Evolutionary conservation across 2,797 vertebrate genomes (phyloP).

Genomic region (Anguilla marmorata): DNA sequence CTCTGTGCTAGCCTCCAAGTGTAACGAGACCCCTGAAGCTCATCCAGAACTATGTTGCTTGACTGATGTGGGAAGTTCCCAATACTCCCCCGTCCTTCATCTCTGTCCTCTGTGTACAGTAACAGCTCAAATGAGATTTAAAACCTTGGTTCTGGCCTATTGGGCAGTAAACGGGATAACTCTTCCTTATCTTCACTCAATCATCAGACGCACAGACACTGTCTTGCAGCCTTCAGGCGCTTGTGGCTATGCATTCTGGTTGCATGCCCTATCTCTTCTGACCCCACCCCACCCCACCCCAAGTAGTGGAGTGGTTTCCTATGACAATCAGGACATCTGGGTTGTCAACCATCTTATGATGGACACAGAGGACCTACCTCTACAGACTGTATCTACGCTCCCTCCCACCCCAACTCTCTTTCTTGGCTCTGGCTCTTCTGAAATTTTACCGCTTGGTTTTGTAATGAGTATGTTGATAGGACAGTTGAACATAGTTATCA

Average conservation of each 20-base stretch:
- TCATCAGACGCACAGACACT: too few species aligned
- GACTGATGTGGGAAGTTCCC: not conserved
- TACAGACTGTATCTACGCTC: not conserved
- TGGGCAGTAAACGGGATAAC: not conserved
- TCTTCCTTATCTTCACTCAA: not conserved
- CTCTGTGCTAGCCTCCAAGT: not conserved
- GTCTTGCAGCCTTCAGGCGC: too few species aligned
- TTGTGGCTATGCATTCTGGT: too few species aligned
- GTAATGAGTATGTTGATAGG: not conserved
- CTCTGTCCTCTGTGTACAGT: not conserved
- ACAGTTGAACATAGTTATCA: not conserved
- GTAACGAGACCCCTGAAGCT: not conserved
- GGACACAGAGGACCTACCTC: not conserved
- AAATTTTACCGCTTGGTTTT: not conserved
- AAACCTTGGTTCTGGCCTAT: not conserved
- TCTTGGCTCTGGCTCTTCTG: not conserved
- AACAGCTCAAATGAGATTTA: not conserved
- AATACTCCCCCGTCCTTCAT: not conserved
- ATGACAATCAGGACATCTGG: not conserved
- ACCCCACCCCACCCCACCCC: too few species aligned
- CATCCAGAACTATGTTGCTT: not conserved
- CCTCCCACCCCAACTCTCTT: not conserved
- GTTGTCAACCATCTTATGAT: not conserved
- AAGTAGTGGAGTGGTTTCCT: too few species aligned
- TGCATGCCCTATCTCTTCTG: too few species aligned